Evolutionary conservation across 2,797 vertebrate genomes (phyloP), one percentile per base, ranked within the genome.

Genomic region (Lerista edwardsae): DNA sequence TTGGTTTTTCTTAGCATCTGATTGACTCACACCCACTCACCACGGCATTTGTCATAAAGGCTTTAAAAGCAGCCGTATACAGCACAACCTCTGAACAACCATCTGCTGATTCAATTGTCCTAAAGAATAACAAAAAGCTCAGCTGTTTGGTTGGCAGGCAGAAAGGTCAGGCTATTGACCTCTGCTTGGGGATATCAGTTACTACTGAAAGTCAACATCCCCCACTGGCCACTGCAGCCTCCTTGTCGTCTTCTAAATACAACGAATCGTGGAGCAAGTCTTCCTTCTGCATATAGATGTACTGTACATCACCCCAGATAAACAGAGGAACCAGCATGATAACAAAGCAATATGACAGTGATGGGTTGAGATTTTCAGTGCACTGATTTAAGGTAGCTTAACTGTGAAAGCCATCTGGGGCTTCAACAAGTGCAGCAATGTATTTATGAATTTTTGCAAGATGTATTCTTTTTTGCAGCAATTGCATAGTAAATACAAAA

Each of bases 131-230:
- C 90, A 93, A 83, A 75, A 83, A 91, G 86, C 89, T 95, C 94
- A 93, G 93, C 93, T 95, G 93, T 90, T 93, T 81, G 90, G 87
- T 89, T 93, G 93, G 87, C 83, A 88, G 81, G 92, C 80, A 91
- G 89, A 90, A 94, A 94, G 94, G 95, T 95, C 93, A 91, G 79
- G 90, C 89, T 91, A 88, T 91, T 93, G 92, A 94, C 93, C 93
- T 93, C 89, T 90, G 55, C 91, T 93, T 91, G 81, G 86, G 91
- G 89, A 89, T 95, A 95, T 95, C 91, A 62, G 59, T 96, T 96
- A 95, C 94, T 91, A 87, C 90, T 87, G 83, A 81, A 92, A 91
- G 89, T 94, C 94, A 94, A 92, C 93, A 93, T 68, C 92, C 86
- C 89, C 91, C 65, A 41, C 17, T 23, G 85, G 88, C 73, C 85